Conservation (phyloP, 1,140 invertebrate species). For the Cepaea nemoralis region DNA sequence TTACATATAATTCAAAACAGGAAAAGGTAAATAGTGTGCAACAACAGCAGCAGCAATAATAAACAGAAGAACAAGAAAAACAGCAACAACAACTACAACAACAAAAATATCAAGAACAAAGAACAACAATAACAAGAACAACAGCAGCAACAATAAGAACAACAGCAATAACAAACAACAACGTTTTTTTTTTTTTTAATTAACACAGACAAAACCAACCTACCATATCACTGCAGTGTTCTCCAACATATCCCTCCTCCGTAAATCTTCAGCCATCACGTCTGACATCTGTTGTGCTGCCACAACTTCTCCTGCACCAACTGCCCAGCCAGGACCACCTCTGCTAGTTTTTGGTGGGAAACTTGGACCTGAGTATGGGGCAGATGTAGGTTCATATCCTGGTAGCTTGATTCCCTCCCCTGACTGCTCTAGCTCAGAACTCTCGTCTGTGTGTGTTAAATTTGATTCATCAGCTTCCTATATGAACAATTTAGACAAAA, state of each 20-base stretch:
- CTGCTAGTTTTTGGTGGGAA: constrained; percentile 45
- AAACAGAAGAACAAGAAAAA: no score
- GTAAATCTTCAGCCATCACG: constrained; percentile 63
- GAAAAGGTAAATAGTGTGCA: no score
- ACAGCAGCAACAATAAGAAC: no score
- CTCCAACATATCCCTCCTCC: constrained; percentile 55
- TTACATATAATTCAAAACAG: no score
- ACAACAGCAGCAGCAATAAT: no score
- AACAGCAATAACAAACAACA: no score
- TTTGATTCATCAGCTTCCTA: constrained; percentile 21
- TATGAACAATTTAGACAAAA: not conserved
- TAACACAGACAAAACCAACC: no score
- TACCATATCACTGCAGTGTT: constrained; percentile 67
- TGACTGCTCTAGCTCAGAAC: constrained; percentile 50
- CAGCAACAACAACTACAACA: no score
- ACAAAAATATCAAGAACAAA: no score
- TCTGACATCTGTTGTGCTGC: constrained; percentile 54
- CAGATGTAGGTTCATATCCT: constrained; percentile 55
- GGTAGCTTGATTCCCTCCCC: constrained; percentile 62
- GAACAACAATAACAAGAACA: no score
- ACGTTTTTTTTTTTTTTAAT: no score
- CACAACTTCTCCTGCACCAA: constrained; percentile 12
- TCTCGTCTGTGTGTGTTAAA: constrained; percentile 42
- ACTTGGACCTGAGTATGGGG: constrained; percentile 45
- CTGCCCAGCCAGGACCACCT: not conserved